A percentile compares a stretch with the other conserved stretches of the same genome.
These are phyloP conservation scores for Monarcha castaneiventris DNA, from an alignment of 2,113 vertebrate genomes.

Conservation along the genomic window DNA sequence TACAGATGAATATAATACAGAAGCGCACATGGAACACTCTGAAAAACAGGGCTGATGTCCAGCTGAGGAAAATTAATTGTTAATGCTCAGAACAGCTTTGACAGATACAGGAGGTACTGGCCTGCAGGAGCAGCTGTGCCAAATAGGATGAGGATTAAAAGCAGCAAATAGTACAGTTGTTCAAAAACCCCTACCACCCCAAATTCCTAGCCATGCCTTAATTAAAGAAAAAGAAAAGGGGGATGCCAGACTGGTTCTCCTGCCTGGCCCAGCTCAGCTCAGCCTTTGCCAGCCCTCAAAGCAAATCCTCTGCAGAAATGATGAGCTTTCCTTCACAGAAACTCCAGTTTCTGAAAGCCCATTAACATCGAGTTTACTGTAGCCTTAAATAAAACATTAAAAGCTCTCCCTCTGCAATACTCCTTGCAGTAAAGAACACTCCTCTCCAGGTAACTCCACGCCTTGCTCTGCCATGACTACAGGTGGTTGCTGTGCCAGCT, in stretches of 20 bases:
- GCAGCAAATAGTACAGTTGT: background rate
- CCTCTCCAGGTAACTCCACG: background rate
- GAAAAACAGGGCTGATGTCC: background rate
- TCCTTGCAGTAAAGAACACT: background rate
- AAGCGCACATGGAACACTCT: background rate
- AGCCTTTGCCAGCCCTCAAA: background rate
- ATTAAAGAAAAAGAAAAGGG: background rate
- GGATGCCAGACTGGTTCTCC: background rate
- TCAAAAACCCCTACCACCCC: background rate
- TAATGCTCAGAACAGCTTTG: background rate
- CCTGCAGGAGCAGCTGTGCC: background rate
- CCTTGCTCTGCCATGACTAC: rapidly evolving
- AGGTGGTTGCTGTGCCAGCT: background rate
- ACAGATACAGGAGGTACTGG: background rate
- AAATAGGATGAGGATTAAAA: background rate
- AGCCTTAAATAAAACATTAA: background rate
- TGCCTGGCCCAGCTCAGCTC: background rate
- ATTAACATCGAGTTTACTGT: background rate
- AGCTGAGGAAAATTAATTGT: background rate
- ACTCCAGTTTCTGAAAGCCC: background rate
- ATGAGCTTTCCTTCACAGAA: background rate
- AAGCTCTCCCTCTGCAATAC: background rate
- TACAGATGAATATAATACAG: background rate
- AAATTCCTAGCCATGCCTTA: background rate
- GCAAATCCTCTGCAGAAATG: background rate